Base-by-base conservation (phyloP, 2,888 invertebrate species). In the Spodoptera picta region DNA sequence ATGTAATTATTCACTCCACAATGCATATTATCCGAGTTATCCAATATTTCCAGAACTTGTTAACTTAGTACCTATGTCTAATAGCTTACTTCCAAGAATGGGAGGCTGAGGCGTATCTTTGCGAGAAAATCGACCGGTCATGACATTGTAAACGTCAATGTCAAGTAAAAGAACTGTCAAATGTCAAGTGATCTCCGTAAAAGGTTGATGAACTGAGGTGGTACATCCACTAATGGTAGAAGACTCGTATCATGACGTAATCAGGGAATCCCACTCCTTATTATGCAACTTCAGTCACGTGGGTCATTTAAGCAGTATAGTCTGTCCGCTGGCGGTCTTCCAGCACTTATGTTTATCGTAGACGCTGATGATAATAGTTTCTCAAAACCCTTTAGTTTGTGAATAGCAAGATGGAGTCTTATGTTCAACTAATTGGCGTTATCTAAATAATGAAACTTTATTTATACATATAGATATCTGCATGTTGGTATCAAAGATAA, bases 351-450 rank as follows among this genome's bases (percentile, higher is more conserved):
- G 61, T 51, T 73, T 62, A 73, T 69, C 46, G 59, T 48, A 51
- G 47, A 53, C 65, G 53, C 56, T 62, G 61, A 69, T 76, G 77
- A 66, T 76, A 76, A 80, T 80, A 55, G 63, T 63, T 76, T 80
- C 80, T 60, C 46, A 42, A 65, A 69, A 69, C 55, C 57, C 50
- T 58, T 50, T 72, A 46, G 48, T 60, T 59, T 65, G 68, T 60
- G 69, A 63, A 73, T 63, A 69, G 64, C 73, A 60, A 68, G 67
- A 59, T 65, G 27, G 43, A 59, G 47, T 58, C 62, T 43, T 64
- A 55, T 47, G 43, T 67, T 67, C 73, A 43, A 24, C 46, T 61
- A 74, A 42, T 44, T 10, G 55, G 45, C 24, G 24, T 41, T 10
- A 45, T 44, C 44, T 10, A 12, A 44, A 23, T 19, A 14, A 11